A percentile compares a stretch with the other conserved stretches of the same genome.
Conservation (phyloP, 2,797 vertebrate genomes). For the Monodelphis domestica region DNA sequence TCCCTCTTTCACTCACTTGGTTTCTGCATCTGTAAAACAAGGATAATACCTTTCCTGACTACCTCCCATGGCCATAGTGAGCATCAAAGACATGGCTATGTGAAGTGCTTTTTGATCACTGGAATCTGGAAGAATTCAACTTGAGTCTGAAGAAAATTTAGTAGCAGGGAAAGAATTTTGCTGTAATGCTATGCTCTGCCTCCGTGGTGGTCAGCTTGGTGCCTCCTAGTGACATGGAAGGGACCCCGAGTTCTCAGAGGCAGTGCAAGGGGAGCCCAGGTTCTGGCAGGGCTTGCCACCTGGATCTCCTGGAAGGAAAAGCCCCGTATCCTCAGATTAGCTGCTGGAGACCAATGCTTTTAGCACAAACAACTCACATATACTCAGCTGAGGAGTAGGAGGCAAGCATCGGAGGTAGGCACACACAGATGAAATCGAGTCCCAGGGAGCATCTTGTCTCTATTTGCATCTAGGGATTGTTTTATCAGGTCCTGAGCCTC, state of each 20-base stretch:
- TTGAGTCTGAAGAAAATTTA: not conserved
- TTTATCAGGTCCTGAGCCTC: not conserved
- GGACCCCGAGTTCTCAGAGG: not conserved
- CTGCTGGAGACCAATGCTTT: not conserved
- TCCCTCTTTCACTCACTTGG: not conserved
- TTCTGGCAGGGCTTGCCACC: not conserved
- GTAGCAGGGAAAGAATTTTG: not conserved
- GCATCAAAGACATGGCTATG: not conserved
- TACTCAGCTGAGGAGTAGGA: not conserved
- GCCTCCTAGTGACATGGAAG: not conserved
- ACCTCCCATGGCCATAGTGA: not conserved
- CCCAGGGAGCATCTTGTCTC: not conserved
- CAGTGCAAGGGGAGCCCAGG: not conserved
- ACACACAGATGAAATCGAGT: not conserved
- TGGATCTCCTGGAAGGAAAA: not conserved
- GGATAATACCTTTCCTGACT: not conserved
- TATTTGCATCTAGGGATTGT: not conserved
- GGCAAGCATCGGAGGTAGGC: not conserved
- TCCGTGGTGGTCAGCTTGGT: not conserved
- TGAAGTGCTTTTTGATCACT: not conserved
- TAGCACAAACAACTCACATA: not conserved
- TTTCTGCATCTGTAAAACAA: not conserved
- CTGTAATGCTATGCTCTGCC: not conserved
- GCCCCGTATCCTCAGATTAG: not conserved
- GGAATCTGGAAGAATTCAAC: not conserved